Base-by-base conservation (phyloP, 2,888 invertebrate genomes). In the Uropetala carovei region DNA sequence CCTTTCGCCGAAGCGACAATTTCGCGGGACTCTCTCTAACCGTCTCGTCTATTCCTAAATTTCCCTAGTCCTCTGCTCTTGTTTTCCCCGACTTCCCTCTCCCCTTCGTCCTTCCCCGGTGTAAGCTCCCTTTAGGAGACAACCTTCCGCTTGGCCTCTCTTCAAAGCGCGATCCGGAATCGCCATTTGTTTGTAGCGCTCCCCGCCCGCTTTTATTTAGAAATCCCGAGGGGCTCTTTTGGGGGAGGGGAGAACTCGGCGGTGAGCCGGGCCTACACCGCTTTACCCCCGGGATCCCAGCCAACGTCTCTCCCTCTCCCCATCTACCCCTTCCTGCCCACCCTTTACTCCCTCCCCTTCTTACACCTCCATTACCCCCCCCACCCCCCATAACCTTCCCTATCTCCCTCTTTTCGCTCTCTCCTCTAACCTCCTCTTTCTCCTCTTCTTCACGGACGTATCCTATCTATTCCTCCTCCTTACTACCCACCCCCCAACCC, bases 121-220 rank as follows among this genome's bases (percentile, higher is more conserved):
- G 60, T 86, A 30, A 30, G 60, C 27, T 11, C 27, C 86, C 56
- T 64, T 89, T 16, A 7, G 14, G 86, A 43, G 43, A 43, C 64
- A 68, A 27, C 89, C 64, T 89, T 18, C 64, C 30, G 59, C 60
- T 60, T 22, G 58, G n/a, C 27, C 86, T 89, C 83, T 57, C 60
- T 43, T 89, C 89, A 64, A 89, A 68, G 56, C 4, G 43, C 30
- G 86, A 86, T 60, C 60, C 27, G 27, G 86, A 64, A 60, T 64
- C 43, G 64, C 89, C 89, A 68, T 56, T 89, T 89, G 64, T 89
- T 89, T 89, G 86, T 60, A 27, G 64, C 43, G 30, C 30, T 43
- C 89, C 64, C 89, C 89, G 30, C 89, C 89, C 89, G 89, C 89
- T 89, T 89, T 89, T 89, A 89, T 89, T 89, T 89, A 89, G 89